A percentile compares a stretch with the other conserved stretches of the same genome.
Evolutionary conservation across 2,113 vertebrate species (phyloP).

Genomic region (Pterocles gutturalis): DNA sequence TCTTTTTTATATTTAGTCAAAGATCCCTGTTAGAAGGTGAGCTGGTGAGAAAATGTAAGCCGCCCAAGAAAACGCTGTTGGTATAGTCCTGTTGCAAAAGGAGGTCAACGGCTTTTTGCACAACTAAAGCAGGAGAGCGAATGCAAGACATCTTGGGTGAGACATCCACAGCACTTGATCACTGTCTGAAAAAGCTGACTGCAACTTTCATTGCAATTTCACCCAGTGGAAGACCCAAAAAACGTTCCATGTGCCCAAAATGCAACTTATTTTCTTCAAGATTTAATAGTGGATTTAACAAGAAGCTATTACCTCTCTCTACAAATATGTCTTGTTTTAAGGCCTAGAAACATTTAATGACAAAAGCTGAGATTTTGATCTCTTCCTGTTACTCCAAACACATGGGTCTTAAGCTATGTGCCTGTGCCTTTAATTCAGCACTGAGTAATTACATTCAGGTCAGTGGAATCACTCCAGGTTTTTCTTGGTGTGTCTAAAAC

Average conservation of each 20-base stretch:
- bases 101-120: not conserved
- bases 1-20: not conserved
- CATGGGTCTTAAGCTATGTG: not conserved
- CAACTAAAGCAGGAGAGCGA: not conserved
- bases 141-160: not conserved
- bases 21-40: not conserved
- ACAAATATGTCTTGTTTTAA: not conserved
- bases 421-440: not conserved
- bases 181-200: not conserved
- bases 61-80: not conserved
- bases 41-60: not conserved
- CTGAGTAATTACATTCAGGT: not conserved
- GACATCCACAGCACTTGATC: not conserved
- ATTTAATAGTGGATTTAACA: not conserved
- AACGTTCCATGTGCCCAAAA: not conserved
- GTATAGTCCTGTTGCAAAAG: not conserved
- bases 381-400: not conserved
- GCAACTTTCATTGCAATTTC: not conserved
- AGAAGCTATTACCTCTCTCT: not conserved
- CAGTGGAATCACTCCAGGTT: not conserved
- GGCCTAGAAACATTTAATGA: not conserved
- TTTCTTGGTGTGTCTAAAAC: not conserved
- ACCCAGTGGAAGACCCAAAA: not conserved
- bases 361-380: not conserved
- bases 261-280: not conserved